A percentile compares a stretch with the other conserved stretches of the same genome.
Conservation (phyloP, 1,140 invertebrate species). For the Pollicipes pollicipes region DNA sequence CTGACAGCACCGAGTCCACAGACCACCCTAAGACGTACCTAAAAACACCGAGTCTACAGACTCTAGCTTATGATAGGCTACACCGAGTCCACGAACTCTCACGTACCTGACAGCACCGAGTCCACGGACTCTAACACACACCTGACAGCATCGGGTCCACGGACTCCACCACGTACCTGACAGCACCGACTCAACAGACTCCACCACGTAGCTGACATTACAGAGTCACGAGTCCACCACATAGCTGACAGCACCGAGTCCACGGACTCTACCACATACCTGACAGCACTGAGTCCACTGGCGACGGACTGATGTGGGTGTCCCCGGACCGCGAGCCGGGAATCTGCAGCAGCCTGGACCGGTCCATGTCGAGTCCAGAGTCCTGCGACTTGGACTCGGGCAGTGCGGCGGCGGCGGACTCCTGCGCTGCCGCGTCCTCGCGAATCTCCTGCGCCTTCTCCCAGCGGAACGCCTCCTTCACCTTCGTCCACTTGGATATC, state of each 20-base stretch:
- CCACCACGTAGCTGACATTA: too few relatives aligned
- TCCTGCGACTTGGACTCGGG: conserved; percentile 27
- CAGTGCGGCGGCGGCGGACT: neutral
- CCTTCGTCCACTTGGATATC: conserved; percentile 61
- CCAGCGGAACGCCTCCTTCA: conserved; percentile 62
- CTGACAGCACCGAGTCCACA: neutral
- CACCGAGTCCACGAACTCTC: too few relatives aligned
- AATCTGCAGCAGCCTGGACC: conserved; percentile 13
- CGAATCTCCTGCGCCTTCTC: conserved; percentile 24
- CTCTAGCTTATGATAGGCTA: too few relatives aligned
- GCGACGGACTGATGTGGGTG: neutral
- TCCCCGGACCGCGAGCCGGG: conserved; percentile 9
- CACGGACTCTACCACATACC: neutral
- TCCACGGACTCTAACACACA: too few relatives aligned
- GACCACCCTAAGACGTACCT: too few relatives aligned
- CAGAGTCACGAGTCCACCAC: too few relatives aligned
- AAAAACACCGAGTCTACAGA: too few relatives aligned
- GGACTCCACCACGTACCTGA: too few relatives aligned
- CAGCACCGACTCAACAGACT: too few relatives aligned
- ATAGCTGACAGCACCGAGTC: too few relatives aligned
- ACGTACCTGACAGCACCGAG: too few relatives aligned
- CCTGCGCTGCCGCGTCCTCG: conserved; percentile 4
- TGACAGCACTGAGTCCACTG: neutral
- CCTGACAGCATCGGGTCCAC: too few relatives aligned
- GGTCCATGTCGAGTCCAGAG: conserved; percentile 23